phyloP scores from a whole-genome alignment of 2,797 vertebrate species.

The Prunella strophiata region DNA sequence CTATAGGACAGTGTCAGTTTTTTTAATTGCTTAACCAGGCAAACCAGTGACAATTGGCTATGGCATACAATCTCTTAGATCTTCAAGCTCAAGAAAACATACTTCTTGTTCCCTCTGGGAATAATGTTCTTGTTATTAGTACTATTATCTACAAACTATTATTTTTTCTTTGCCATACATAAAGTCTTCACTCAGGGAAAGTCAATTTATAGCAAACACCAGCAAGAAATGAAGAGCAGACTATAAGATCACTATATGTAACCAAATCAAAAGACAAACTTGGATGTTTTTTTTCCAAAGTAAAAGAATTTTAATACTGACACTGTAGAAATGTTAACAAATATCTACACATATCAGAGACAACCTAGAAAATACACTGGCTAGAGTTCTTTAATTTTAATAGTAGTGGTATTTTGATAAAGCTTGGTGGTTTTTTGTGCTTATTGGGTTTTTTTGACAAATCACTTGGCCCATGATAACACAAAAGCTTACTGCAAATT shows the following conservation, averaged over 20 bases:
- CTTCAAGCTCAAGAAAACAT: neutral
- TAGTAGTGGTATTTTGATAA: neutral
- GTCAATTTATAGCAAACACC: neutral
- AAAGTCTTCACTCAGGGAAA: neutral
- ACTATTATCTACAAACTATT: neutral
- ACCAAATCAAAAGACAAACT: neutral
- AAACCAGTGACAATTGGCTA: neutral
- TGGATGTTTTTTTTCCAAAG: neutral
- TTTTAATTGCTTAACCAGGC: neutral
- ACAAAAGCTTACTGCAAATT: neutral
- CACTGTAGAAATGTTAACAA: neutral
- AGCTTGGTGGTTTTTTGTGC: neutral
- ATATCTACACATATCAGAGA: neutral
- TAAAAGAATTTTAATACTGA: neutral
- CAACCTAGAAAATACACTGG: neutral
- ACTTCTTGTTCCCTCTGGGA: neutral
- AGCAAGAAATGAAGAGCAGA: neutral
- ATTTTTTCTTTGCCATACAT: neutral
- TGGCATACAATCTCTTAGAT: neutral
- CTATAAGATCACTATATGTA: neutral
- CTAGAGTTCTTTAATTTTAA: neutral
- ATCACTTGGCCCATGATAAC: neutral
- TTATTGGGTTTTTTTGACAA: neutral
- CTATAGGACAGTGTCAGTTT: neutral
- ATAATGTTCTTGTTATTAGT: neutral